Evolutionary conservation across 2,888 invertebrate genomes (phyloP), one percentile per base, ranked within the genome.

Genomic region (Netelia melanura): DNA sequence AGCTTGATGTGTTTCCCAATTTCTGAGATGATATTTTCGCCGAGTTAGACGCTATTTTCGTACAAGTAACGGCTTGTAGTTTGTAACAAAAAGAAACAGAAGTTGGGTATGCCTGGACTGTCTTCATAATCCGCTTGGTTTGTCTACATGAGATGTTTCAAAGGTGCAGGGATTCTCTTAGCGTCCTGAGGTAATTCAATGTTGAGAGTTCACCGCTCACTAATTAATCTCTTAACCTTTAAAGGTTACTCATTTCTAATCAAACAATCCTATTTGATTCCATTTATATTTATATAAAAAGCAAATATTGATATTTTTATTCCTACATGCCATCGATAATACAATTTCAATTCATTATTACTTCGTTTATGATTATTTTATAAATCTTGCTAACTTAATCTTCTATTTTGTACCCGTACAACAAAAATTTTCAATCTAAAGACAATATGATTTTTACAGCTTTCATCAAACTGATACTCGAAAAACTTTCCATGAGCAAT

Each of bases 401-500:
- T 38, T 38, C 3, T 38, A 38, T 6, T 38, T 38, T 38, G 6
- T 30, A 38, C 38, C 1, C 6, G 5, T 38, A 1, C 38, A 38
- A 38, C 5, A 38, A 38, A 6, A 38, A 38, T 8, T 38, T 38
- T 38, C 8, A 8, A 38, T 6, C 1, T 38, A 38, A 38, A 5
- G 38, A 38, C 2, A 1, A 21, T n/a, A 30, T 1, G 30, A 38
- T 17, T 58, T 48, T 58, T 67, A 72, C 79, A 85, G 85, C 72
- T 23, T 68, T 72, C 30, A 52, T 65, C 48, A 48, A 25, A 64
- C 21, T 0, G 14, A 62, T 17, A n/a, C 23, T 21, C 23, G 21
- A 17, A 76, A 17, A 64, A 14, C 44, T 23, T 58, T 43, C 62
- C 56, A 80, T 85, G 85, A 71, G 43, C 44, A 72, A 94, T 94